Conservation (phyloP, 1,140 invertebrate species). For the Aricia agestis region DNA sequence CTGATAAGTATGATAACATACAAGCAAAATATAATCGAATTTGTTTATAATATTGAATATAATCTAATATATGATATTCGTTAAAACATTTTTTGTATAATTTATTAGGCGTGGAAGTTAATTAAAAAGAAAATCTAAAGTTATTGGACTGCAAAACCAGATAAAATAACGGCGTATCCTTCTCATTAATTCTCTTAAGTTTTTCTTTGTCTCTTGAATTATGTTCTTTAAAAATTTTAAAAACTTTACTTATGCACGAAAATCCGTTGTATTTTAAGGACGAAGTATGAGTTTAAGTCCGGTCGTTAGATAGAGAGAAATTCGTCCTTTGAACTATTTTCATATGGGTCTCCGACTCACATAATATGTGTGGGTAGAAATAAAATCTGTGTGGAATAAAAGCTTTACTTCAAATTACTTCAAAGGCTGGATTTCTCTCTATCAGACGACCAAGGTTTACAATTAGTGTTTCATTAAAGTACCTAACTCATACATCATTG, state of each 20-base stretch:
- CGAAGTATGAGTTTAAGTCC: too few relatives aligned
- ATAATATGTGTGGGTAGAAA: too few relatives aligned
- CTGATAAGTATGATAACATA: background rate
- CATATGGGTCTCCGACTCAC: too few relatives aligned
- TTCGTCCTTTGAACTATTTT: too few relatives aligned
- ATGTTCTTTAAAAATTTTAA: background rate
- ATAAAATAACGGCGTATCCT: background rate
- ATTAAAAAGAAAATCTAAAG: constrained; percentile 5
- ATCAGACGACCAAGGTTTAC: too few relatives aligned
- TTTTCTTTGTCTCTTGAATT: background rate
- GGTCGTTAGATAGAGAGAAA: too few relatives aligned
- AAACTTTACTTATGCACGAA: background rate
- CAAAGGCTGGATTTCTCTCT: too few relatives aligned
- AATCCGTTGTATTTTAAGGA: background rate
- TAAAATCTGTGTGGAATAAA: too few relatives aligned
- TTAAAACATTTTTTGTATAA: background rate
- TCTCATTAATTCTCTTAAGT: constrained; percentile 4
- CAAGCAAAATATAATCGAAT: background rate
- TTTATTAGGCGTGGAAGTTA: background rate
- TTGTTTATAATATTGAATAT: background rate
- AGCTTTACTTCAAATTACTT: too few relatives aligned
- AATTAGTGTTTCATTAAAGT: too few relatives aligned
- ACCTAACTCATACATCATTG: too few relatives aligned
- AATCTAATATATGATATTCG: background rate
- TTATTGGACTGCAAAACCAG: constrained; percentile 8